These are phyloP conservation scores for Heterodera filipjevi DNA, from an alignment of 2,888 invertebrate species.

Conservation along the genomic window DNA sequence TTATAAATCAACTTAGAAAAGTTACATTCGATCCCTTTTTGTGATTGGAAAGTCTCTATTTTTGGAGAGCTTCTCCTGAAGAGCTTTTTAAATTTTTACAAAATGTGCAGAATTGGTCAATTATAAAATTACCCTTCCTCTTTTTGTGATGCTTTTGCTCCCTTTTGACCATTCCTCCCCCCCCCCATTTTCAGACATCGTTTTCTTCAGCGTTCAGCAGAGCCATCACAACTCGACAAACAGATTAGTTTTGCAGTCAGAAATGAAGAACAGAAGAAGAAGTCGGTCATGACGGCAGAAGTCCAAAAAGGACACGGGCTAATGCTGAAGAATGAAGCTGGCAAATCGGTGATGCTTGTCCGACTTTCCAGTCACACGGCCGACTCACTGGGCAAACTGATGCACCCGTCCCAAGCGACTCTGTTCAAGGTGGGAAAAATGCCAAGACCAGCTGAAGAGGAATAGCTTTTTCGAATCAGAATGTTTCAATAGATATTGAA, in stretches of 20 bases:
- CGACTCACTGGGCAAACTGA: conserved; percentile 43
- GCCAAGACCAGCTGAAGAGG: too few relatives aligned
- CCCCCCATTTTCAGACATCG: conserved; percentile 18
- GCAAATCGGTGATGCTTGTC: conserved; percentile 47
- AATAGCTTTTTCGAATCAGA: too few relatives aligned
- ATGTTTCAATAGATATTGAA: too few relatives aligned
- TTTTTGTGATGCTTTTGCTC: too few relatives aligned
- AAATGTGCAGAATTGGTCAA: too few relatives aligned
- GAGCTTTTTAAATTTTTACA: too few relatives aligned
- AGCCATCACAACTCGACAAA: conserved; percentile 33
- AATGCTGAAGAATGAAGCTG: conserved; percentile 38
- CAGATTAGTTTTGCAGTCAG: conserved; percentile 42
- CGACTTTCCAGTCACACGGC: conserved; percentile 40
- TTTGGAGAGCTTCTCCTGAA: too few relatives aligned
- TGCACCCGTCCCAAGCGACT: conserved; percentile 47
- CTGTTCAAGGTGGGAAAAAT: conserved; percentile 41
- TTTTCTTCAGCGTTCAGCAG: conserved; percentile 12
- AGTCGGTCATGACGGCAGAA: conserved; percentile 43
- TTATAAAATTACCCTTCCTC: too few relatives aligned
- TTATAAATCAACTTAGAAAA: too few relatives aligned
- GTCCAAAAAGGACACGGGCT: conserved; percentile 33
- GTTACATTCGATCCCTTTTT: too few relatives aligned
- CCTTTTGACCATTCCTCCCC: neutral
- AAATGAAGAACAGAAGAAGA: conserved; percentile 44
- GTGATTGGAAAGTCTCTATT: too few relatives aligned